Conservation (phyloP, 2,888 invertebrate species). For the Apamea sordens region DNA sequence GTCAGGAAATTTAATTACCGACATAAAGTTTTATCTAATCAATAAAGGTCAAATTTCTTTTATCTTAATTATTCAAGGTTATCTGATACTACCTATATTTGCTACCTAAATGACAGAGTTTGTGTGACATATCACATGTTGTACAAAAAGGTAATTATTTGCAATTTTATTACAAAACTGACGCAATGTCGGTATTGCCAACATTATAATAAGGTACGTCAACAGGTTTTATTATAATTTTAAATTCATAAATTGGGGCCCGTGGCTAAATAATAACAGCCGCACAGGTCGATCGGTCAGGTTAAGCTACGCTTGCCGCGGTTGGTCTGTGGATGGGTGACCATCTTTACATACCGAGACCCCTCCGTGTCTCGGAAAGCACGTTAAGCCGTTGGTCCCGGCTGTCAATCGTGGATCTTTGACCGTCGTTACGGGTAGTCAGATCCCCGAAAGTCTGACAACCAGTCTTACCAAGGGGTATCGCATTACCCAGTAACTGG, state of each 20-base stretch:
- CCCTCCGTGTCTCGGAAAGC: no score
- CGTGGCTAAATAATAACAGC: no score
- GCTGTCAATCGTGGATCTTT: no score
- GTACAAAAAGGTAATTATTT: conserved; percentile 16
- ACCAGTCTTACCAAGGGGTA: no score
- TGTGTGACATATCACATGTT: conserved; percentile 23
- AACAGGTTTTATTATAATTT: neutral
- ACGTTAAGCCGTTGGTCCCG: no score
- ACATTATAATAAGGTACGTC: neutral
- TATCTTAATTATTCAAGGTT: conserved; percentile 51
- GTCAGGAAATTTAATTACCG: conserved; percentile 42
- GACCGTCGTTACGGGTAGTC: no score
- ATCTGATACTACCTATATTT: conserved; percentile 30
- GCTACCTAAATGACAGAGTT: conserved; percentile 23
- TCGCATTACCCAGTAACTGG: no score
- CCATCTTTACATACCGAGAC: no score
- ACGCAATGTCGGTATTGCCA: neutral
- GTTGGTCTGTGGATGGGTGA: no score
- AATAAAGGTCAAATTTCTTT: conserved; percentile 41
- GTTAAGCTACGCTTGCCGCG: no score
- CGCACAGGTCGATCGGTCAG: no score
- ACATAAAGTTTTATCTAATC: conserved; percentile 49
- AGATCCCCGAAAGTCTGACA: no score
- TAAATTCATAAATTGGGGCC: neutral
- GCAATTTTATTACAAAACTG: conserved; percentile 14